A percentile compares a stretch with the other conserved stretches of the same genome.
Evolutionary conservation across 2,888 invertebrate species (phyloP).

Genomic region (Portevinia maculata): DNA sequence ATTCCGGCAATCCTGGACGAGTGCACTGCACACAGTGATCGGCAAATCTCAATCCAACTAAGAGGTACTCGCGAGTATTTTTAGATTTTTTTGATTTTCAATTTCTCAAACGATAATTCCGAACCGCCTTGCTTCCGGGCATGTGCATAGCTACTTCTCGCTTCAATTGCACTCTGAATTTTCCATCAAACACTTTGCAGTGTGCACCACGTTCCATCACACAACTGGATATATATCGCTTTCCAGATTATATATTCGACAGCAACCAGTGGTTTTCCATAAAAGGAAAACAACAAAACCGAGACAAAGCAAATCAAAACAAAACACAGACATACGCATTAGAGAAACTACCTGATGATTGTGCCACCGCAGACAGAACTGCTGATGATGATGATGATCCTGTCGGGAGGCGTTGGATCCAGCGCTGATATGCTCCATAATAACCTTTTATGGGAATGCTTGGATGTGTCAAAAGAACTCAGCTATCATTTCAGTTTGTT

Average conservation of each 20-base stretch:
- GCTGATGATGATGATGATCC: slow-evolving; percentile 84
- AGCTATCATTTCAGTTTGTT: slow-evolving; percentile 59
- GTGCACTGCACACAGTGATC: slow-evolving; percentile 7
- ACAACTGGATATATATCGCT: slow-evolving; percentile 35
- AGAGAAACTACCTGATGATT: slow-evolving; percentile 87
- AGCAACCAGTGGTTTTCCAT: slow-evolving; percentile 70
- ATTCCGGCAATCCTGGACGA: slow-evolving; percentile 68
- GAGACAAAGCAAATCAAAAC: no score
- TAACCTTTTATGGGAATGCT: slow-evolving; percentile 75
- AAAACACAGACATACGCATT: slow-evolving; percentile 12
- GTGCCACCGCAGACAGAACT: slow-evolving; percentile 94
- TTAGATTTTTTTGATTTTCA: slow-evolving; percentile 34
- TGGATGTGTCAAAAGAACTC: slow-evolving; percentile 43
- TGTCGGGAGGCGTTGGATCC: slow-evolving; percentile 76
- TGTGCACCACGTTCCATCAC: not conserved
- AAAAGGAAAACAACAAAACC: slow-evolving; percentile 64
- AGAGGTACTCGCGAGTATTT: slow-evolving; percentile 32
- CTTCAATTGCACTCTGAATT: no score
- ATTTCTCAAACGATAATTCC: no score
- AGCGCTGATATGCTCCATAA: slow-evolving; percentile 81
- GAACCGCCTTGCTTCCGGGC: slow-evolving; percentile 66
- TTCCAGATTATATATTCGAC: slow-evolving; percentile 17
- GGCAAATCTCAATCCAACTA: slow-evolving; percentile 26
- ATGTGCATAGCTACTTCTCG: slow-evolving; percentile 59
- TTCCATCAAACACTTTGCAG: slow-evolving; percentile 35